phyloP scores from a whole-genome alignment of 2,797 vertebrate species.

The Bucorvus abyssinicus region DNA sequence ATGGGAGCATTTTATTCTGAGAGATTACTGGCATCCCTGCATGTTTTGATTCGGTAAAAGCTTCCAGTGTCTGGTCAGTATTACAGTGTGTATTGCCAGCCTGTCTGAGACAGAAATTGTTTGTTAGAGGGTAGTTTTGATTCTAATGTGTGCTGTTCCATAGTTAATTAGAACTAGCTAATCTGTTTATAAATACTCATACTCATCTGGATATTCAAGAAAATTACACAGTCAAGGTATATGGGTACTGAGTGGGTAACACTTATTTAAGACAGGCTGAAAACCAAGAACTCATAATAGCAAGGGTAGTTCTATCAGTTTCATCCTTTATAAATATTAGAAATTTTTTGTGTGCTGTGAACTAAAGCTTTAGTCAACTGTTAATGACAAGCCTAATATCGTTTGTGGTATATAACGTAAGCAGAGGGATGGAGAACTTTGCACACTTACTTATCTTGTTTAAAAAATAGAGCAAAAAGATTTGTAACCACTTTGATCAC shows the following conservation, averaged over 20 bases:
- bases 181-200: neutral
- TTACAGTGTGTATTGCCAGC: neutral
- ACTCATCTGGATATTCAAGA: neutral
- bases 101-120: neutral
- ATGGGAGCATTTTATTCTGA: neutral
- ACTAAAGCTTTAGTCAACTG: neutral
- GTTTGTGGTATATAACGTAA: neutral
- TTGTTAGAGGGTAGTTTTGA: neutral
- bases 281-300: neutral
- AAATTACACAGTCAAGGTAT: neutral
- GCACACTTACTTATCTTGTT: neutral
- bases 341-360: neutral
- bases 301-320: neutral
- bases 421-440: neutral
- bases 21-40: neutral
- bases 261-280: neutral
- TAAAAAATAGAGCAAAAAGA: neutral
- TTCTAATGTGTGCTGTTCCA: neutral
- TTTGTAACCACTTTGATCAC: neutral
- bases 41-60: slow-evolving; percentile 4
- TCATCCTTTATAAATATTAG: neutral
- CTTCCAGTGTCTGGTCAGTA: neutral
- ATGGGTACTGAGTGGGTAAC: neutral
- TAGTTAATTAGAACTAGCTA: neutral
- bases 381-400: neutral